phyloP scores from a whole-genome alignment of 2,797 vertebrate genomes.

The Poecilia wingei region DNA sequence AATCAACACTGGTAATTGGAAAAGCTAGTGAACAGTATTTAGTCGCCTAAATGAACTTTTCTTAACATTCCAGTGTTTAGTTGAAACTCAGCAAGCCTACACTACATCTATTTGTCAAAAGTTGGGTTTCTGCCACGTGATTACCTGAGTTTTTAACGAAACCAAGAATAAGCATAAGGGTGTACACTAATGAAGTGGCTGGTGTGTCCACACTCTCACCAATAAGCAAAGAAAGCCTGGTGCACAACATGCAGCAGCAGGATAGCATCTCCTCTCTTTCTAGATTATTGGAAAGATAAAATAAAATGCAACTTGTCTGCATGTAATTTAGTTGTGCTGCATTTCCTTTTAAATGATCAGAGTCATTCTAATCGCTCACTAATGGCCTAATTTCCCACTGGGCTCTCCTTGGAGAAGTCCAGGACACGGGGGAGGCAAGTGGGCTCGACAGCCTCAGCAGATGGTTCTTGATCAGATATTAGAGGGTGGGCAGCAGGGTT shows the following conservation, averaged over 20 bases:
- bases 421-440: slow-evolving; percentile 56
- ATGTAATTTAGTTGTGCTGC: slow-evolving; percentile 64
- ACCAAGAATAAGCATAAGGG: not conserved
- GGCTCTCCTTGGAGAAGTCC: slow-evolving; percentile 78
- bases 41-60: not conserved
- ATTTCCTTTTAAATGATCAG: slow-evolving; percentile 68
- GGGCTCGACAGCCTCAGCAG: slow-evolving; percentile 76
- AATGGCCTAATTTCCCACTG: slow-evolving; percentile 76
- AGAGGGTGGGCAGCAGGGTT: slow-evolving; percentile 75
- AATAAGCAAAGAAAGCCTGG: slow-evolving; percentile 26
- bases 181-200: not conserved
- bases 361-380: slow-evolving; percentile 69
- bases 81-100: not conserved
- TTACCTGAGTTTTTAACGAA: not conserved
- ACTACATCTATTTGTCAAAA: not conserved
- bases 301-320: slow-evolving; percentile 45
- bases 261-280: slow-evolving; percentile 41
- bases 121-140: not conserved
- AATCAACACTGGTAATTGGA: not conserved
- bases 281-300: slow-evolving; percentile 28
- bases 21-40: not conserved
- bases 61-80: not conserved
- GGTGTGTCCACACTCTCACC: slow-evolving; percentile 26
- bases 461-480: slow-evolving; percentile 85
- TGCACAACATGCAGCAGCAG: slow-evolving; percentile 10